These are phyloP conservation scores for Agrilus cyanescens DNA, from an alignment of 2,888 invertebrate species.

Conservation along the genomic window DNA sequence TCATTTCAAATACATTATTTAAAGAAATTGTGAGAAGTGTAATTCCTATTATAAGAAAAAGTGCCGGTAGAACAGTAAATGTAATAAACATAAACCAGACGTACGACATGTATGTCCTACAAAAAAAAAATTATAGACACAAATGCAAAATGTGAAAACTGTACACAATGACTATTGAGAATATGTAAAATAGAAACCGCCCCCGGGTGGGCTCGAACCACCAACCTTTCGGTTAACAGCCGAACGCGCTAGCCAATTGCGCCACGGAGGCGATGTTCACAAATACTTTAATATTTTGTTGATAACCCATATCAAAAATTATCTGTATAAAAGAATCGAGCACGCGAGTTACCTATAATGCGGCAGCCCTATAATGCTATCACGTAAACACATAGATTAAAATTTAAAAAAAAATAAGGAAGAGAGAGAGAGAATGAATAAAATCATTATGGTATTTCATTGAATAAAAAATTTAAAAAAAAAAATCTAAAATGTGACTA, in stretches of 20 bases:
- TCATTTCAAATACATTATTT: slow-evolving; percentile 17
- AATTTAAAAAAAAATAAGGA: neutral
- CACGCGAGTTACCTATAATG: no score
- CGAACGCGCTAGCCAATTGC: slow-evolving; percentile 96
- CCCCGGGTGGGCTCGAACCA: slow-evolving; percentile 97
- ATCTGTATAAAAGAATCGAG: no score
- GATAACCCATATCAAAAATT: neutral
- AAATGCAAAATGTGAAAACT: neutral
- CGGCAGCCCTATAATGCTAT: neutral
- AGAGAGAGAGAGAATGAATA: no score
- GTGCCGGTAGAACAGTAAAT: slow-evolving; percentile 23
- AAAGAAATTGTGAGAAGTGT: slow-evolving; percentile 22
- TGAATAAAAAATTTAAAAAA: no score
- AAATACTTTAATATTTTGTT: neutral
- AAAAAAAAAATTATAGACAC: slow-evolving; percentile 10
- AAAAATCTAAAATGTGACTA: no score
- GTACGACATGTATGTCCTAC: slow-evolving; percentile 21
- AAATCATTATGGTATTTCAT: no score
- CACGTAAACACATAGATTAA: neutral
- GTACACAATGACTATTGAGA: no score
- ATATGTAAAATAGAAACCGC: slow-evolving; percentile 50
- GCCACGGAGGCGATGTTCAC: slow-evolving; percentile 62
- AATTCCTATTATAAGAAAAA: slow-evolving; percentile 24
- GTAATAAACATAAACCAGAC: slow-evolving; percentile 24
- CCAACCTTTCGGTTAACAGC: slow-evolving; percentile 99